Evolutionary conservation across 2,797 vertebrate species (phyloP), one percentile per base, ranked within the genome.

Genomic region (Chrosomus eos): DNA sequence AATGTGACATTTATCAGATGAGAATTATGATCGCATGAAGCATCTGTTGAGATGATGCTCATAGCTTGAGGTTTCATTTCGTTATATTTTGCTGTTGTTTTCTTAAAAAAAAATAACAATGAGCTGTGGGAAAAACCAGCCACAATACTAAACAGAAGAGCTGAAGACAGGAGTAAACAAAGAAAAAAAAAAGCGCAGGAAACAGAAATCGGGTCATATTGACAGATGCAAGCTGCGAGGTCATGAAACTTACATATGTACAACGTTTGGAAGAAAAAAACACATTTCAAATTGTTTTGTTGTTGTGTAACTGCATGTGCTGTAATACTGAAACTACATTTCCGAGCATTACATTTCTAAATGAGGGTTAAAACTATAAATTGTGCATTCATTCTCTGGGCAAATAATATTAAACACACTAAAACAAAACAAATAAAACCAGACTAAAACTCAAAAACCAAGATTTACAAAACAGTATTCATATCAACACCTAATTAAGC

Each of bases 201-300:
- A 78, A 38, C 23, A 60, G 68, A 73, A 78, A 81, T 74, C 58
- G 31, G 45, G 75, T 84, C 80, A 28, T 60, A 60, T 19, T 48
- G 64, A 86, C 75, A 79, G 60, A 68, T 79, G 80, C 91, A 92
- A 91, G 92, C 89, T 89, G 26, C 48, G 72, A 87, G 75, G 45
- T 64, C 85, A 82, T 88, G 60, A 80, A 82, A 91, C 87, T 87
- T 88, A 90, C 89, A 88, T 90, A 85, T 93, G 75, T 92, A 92
- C 92, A 93, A 53, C 62, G 89, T 83, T 88, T 45, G 23, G 2
- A 7, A 43, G 4, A 76, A 28, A 10, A 82, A 8, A 60, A 43
- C 10, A 53, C 18, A 28, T 14, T 6, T 33, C 3, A 18, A 16
- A 18, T 40, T 16, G 26, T 55, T 84, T 36, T 66, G 45, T 53